Evolutionary conservation across 2,888 invertebrate genomes (phyloP).

Genomic region (Amiota communis): DNA sequence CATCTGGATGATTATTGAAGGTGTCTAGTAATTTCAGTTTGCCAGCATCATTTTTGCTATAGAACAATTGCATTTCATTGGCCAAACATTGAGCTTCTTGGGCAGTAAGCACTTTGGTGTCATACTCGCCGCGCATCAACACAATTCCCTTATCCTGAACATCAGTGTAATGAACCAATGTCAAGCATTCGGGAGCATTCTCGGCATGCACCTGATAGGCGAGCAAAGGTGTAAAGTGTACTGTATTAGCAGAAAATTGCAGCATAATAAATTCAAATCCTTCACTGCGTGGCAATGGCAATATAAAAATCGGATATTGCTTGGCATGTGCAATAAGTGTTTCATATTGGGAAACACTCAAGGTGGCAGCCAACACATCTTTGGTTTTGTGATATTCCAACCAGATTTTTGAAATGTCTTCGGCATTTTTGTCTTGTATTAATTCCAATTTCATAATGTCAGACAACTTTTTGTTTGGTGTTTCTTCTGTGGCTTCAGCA

Average conservation of each 20-base stretch:
- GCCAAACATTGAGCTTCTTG: conserved; percentile 89
- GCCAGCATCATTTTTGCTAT: conserved; percentile 78
- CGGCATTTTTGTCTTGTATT: conserved; percentile 79
- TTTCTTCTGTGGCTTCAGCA: conserved; percentile 47
- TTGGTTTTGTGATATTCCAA: conserved; percentile 85
- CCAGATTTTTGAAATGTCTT: conserved; percentile 86
- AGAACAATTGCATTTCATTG: conserved; percentile 90
- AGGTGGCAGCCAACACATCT: conserved; percentile 83
- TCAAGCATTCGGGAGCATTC: conserved; percentile 90
- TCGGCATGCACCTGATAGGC: conserved; percentile 91
- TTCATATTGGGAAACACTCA: conserved; percentile 78
- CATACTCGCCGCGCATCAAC: conserved; percentile 90
- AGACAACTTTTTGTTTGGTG: conserved; percentile 76
- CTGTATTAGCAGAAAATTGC: conserved; percentile 81
- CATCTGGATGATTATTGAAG: conserved; percentile 82
- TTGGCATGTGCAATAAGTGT: conserved; percentile 77
- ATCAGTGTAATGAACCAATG: conserved; percentile 86
- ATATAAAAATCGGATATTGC: conserved; percentile 81
- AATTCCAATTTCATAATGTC: conserved; percentile 86
- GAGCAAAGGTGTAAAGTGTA: conserved; percentile 88
- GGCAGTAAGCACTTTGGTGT: conserved; percentile 82
- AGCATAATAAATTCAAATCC: conserved; percentile 90
- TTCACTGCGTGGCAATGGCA: conserved; percentile 85
- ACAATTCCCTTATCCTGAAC: conserved; percentile 82
- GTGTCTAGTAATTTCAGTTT: conserved; percentile 79